phyloP scores from a whole-genome alignment of 2,797 vertebrate genomes.

The Atherinosoma microstoma region DNA sequence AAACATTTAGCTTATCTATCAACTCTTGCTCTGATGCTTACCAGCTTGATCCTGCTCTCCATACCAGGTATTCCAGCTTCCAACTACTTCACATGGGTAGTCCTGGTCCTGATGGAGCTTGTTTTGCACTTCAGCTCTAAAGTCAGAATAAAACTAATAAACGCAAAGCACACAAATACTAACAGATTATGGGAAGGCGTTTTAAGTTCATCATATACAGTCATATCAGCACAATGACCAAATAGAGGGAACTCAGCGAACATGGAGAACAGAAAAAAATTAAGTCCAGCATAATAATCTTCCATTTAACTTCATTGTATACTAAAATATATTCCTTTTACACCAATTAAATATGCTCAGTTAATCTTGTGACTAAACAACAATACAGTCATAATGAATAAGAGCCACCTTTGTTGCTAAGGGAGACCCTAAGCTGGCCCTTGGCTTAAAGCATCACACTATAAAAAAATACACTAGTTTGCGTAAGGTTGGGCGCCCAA shows the following conservation, averaged over 20 bases:
- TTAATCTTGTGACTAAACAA: conserved; percentile 25
- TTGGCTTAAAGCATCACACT: neutral
- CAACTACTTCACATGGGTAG: conserved; percentile 94
- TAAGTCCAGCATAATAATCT: neutral
- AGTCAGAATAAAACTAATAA: conserved; percentile 10
- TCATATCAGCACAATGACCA: conserved; percentile 18
- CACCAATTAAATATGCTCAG: conserved; percentile 16
- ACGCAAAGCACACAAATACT: neutral
- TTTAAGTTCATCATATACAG: neutral
- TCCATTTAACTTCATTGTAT: conserved; percentile 4
- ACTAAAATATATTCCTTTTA: conserved; percentile 6
- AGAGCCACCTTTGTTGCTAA: conserved; percentile 5
- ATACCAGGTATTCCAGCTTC: conserved; percentile 98
- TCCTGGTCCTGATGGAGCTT: conserved; percentile 88
- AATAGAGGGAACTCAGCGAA: conserved; percentile 31
- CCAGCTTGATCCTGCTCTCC: conserved; percentile 98
- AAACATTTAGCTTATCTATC: neutral
- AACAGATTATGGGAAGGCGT: neutral
- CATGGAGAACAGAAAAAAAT: neutral
- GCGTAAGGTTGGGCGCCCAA: neutral
- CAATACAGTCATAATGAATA: conserved; percentile 2
- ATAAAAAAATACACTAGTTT: neutral
- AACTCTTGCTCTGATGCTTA: conserved; percentile 63
- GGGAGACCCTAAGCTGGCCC: conserved; percentile 10
- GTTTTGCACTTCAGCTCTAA: conserved; percentile 89